Evolutionary conservation across 2,113 vertebrate genomes (phyloP), one percentile per base, ranked within the genome.

Genomic region (Reinhardtius hippoglossoides): DNA sequence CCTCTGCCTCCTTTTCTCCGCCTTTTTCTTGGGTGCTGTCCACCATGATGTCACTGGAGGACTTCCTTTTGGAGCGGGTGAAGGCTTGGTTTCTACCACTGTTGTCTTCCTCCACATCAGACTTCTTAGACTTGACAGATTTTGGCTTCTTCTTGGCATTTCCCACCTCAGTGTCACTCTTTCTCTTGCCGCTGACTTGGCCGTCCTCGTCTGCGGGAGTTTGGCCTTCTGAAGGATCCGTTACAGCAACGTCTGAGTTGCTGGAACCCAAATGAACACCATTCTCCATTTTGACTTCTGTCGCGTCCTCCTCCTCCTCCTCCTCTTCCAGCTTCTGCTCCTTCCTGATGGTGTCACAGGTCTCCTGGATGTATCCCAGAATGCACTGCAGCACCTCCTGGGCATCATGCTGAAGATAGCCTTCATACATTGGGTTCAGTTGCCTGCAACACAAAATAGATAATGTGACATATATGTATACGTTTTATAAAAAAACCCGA

Each of bases 401-500:
- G 63, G 98, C 98, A 64, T 99, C 98, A 8, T 99, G 98, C 87
- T 99, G 98, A 72, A 99, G 92, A 89, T 97, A 97, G 40, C 98
- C 98, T 85, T 99, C 97, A 21, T 99, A 99, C 98, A 99, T 99
- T 16, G 98, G 97, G 91, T 99, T 99, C 77, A 99, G 95, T 83
- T 97, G 96, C 92, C 98, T 99, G 88, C 6, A 72, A 55, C 21
- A 50, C 16, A 50, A 18, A 18, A 18, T 16, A 50, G 1, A 50
- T 48, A 16, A 18, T 48, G 8, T 37, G 0, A 37, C 35, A 37
- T 46, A 4, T 16, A 46, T 31, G 14, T 46, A 0, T 16, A n/a
- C n/a, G n/a, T n/a, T n/a, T n/a, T n/a, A n/a, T n/a, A n/a, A n/a
- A n/a, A n/a, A n/a, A n/a, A n/a, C n/a, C n/a, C n/a, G n/a, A n/a